These are phyloP conservation scores for Barnardius zonarius DNA, from an alignment of 2,113 vertebrate genomes.

Conservation along the genomic window DNA sequence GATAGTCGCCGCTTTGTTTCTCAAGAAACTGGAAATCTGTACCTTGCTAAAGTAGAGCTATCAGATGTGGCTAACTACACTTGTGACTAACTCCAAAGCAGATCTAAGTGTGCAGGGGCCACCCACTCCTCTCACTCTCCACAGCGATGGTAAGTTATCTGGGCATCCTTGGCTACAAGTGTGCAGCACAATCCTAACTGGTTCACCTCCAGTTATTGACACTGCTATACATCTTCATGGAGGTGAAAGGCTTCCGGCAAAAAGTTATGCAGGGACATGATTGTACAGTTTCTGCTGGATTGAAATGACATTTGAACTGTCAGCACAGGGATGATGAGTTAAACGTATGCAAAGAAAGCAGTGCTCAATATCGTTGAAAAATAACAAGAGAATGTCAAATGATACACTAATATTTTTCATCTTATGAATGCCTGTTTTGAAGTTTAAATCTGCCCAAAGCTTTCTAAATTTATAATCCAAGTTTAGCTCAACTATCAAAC, in stretches of 20 bases:
- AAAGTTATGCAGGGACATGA: fast-evolving
- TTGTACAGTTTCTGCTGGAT: neutral
- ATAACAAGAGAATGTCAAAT: neutral
- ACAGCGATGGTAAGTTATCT: slow-evolving; percentile 77
- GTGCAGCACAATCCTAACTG: fast-evolving
- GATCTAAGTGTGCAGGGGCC: slow-evolving; percentile 73
- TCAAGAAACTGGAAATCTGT: slow-evolving; percentile 83
- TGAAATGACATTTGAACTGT: neutral
- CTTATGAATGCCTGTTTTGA: neutral
- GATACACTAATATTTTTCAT: neutral
- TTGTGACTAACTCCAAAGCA: slow-evolving; percentile 80
- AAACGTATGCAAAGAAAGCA: neutral
- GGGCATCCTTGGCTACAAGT: neutral
- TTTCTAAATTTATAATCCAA: neutral
- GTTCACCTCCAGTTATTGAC: neutral
- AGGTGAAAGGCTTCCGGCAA: neutral
- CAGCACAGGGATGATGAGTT: neutral
- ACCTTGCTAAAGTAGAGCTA: slow-evolving; percentile 85
- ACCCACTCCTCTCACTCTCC: slow-evolving; percentile 82
- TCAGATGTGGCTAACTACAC: slow-evolving; percentile 86
- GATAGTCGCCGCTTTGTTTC: slow-evolving; percentile 82
- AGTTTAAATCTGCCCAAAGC: neutral
- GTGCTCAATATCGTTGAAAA: neutral
- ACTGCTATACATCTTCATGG: fast-evolving
- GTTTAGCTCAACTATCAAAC: neutral